Conservation (phyloP, 2,113 vertebrate species). For the Hymenochirus boettgeri region DNA sequence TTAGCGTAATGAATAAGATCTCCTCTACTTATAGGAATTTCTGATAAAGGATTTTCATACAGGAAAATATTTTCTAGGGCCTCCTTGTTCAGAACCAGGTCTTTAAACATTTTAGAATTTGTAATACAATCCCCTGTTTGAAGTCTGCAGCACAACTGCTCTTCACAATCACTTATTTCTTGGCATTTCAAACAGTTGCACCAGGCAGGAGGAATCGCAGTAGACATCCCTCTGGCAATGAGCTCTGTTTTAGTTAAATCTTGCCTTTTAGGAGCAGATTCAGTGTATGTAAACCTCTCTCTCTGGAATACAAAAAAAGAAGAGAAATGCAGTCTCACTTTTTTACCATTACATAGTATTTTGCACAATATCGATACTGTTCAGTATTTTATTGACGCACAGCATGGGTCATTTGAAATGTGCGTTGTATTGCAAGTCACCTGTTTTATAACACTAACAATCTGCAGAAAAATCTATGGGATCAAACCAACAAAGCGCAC, state of each 20-base stretch:
- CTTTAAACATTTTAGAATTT: conserved; percentile 54
- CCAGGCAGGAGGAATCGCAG: conserved; percentile 49
- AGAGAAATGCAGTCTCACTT: too few species aligned
- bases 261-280: not conserved
- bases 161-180: conserved; percentile 34
- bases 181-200: conserved; percentile 62
- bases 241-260: not conserved
- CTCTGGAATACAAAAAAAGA: conserved; percentile 28
- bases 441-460: too few species aligned
- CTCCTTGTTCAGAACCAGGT: conserved; percentile 56
- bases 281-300: conserved; percentile 45
- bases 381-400: too few species aligned
- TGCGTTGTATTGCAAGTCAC: too few species aligned
- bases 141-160: conserved; percentile 72
- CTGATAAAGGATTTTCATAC: conserved; percentile 65
- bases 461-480: too few species aligned
- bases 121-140: conserved; percentile 57
- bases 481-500: too few species aligned
- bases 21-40: not conserved
- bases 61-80: conserved; percentile 60
- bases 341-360: too few species aligned
- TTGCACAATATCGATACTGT: too few species aligned
- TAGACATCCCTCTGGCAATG: too few species aligned
- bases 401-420: too few species aligned
- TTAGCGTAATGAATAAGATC: conserved; percentile 65